Evolutionary conservation across 1,140 invertebrate species (phyloP).

Genomic region (Sinella curviseta): DNA sequence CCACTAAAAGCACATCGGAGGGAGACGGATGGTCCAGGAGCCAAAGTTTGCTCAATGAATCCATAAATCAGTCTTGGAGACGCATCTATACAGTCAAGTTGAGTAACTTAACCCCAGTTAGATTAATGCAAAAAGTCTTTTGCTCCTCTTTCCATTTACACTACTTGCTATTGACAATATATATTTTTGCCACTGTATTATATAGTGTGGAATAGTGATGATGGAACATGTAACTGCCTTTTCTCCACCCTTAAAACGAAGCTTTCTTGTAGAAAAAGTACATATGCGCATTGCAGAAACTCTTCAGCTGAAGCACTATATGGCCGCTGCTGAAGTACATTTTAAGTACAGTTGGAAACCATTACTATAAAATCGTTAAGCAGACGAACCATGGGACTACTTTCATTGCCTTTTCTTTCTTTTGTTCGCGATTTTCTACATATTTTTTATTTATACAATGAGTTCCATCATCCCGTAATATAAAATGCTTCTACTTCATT

Average conservation of each 20-base stretch:
- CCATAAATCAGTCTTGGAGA: constrained; percentile 50
- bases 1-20: constrained; percentile 58
- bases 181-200: too few species aligned
- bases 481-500: not conserved
- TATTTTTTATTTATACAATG: not conserved
- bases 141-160: not conserved
- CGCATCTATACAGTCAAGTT: constrained; percentile 47
- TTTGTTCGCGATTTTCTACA: not conserved
- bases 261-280: too few species aligned
- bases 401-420: too few species aligned
- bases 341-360: too few species aligned
- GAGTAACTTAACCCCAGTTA: constrained; percentile 29
- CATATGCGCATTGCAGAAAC: too few species aligned
- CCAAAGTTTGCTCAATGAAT: constrained; percentile 56
- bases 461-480: not conserved
- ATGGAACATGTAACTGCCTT: too few species aligned
- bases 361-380: too few species aligned
- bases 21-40: constrained; percentile 56
- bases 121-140: constrained; percentile 11
- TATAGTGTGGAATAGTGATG: too few species aligned
- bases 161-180: not conserved
- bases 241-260: too few species aligned
- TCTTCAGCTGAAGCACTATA: too few species aligned
- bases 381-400: too few species aligned
- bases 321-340: too few species aligned